Base-by-base conservation (phyloP, 2,113 vertebrate species). In the Panurus biarmicus region DNA sequence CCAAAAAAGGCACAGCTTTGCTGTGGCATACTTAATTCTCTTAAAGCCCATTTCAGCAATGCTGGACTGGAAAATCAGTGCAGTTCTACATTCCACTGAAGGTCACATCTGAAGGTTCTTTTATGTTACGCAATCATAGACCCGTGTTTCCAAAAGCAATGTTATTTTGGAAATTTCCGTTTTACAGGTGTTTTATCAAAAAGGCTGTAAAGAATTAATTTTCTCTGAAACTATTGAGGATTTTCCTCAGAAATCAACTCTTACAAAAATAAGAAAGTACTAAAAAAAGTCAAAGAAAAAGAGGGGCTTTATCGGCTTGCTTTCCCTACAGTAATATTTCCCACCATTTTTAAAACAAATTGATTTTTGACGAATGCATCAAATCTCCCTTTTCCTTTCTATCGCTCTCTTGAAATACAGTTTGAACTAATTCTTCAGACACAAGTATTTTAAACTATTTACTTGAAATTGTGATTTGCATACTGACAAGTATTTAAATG, bases 41-140 rank as follows among this genome's bases (percentile, higher is more conserved):
- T 36, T 75, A 79, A 96, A 89, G 45, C 77, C 81, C 58, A 89
- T 85, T 96, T 93, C 84, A 85, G 61, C 45, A 87, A 65, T 82
- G 74, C 64, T 71, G 36, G 42, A 82, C 28, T 72, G 81, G 80
- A 94, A 94, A 89, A 90, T 67, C 80, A 89, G 62, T 78, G 84
- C 56, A 81, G 74, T 69, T 90, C 93, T 89, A 50, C 51, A 48
- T 19, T 74, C 82, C 64, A 70, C 6, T 61, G 40, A 90, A 96
- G 62, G 87, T 94, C 87, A 75, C 5, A 36, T 87, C 23, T 92
- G 74, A 87, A 85, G 50, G 23, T 29, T 73, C n/a, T 89, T 78
- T 82, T 73, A 62, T 23, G 7, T 61, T 44, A 82, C 85, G 50
- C 42, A 75, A 45, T 72, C 54, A 50, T 8, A 75, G 54, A 70